These are phyloP conservation scores for Drosophila paracracens DNA, from an alignment of 2,888 invertebrate genomes.

Conservation along the genomic window DNA sequence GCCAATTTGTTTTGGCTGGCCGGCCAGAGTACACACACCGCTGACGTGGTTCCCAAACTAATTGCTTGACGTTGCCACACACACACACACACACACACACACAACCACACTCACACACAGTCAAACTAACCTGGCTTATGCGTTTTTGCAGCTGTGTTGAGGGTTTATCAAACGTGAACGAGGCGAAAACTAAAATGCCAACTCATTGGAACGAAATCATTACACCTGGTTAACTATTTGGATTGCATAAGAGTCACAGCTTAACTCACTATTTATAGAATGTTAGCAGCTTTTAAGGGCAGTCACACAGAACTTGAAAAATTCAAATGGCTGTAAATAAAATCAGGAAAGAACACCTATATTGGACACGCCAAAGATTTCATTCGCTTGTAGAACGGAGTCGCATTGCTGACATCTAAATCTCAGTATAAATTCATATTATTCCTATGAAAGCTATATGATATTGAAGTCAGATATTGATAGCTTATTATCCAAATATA, in stretches of 20 bases:
- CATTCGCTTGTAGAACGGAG: background rate
- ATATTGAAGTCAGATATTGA: background rate
- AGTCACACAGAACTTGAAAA: background rate
- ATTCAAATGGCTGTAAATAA: background rate
- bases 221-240: conserved; percentile 20
- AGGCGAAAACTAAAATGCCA: conserved; percentile 41
- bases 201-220: conserved; percentile 26
- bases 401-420: background rate
- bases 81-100: conserved; percentile 1
- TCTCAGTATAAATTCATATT: background rate
- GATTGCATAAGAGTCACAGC: conserved; percentile 11
- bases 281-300: background rate
- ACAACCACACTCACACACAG: background rate
- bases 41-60: conserved; percentile 41
- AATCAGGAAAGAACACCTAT: background rate
- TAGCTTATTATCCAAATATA: rapidly evolving
- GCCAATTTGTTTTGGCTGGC: conserved; percentile 67
- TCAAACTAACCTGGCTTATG: conserved; percentile 5
- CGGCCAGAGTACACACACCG: conserved; percentile 7
- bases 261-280: background rate
- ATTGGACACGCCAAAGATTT: background rate
- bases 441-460: background rate
- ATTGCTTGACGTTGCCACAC: conserved; percentile 13
- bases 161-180: conserved; percentile 36
- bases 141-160: background rate